phyloP scores from a whole-genome alignment of 2,113 vertebrate species.

The Gobiocypris rarus region DNA sequence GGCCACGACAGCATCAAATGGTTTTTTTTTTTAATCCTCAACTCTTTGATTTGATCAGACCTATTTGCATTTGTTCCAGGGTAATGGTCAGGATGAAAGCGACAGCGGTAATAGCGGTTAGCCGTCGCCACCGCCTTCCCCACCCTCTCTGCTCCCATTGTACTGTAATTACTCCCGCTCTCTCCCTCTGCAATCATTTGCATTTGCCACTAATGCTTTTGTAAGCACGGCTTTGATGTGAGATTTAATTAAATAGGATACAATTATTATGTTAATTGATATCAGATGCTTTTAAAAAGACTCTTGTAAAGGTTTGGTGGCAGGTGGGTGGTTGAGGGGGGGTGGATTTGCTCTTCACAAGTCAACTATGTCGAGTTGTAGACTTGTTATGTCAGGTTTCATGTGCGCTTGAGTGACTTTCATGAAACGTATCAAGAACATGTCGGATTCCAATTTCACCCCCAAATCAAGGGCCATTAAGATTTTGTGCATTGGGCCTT shows the following conservation, averaged over 20 bases:
- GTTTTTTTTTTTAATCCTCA: neutral
- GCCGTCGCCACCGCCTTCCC: neutral
- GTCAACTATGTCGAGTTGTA: neutral
- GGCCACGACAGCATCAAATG: slow-evolving; percentile 2
- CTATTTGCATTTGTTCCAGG: slow-evolving; percentile 61
- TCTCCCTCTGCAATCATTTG: slow-evolving; percentile 60
- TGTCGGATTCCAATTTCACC: neutral
- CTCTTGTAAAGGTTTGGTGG: slow-evolving; percentile 20
- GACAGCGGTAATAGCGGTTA: slow-evolving; percentile 45
- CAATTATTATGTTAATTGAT: slow-evolving; percentile 62
- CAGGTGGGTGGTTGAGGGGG: neutral
- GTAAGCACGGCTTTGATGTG: slow-evolving; percentile 63
- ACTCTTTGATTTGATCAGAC: slow-evolving; percentile 57
- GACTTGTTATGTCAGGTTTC: neutral
- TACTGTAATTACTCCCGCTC: slow-evolving; percentile 61
- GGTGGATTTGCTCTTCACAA: neutral
- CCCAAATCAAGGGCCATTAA: neutral
- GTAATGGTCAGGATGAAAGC: slow-evolving; percentile 64
- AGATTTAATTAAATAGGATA: slow-evolving; percentile 64
- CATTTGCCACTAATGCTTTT: slow-evolving; percentile 67
- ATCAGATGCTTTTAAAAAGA: slow-evolving; percentile 59
- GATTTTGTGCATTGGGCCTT: neutral
- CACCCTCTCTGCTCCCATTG: slow-evolving; percentile 27
- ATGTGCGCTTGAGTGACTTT: neutral
- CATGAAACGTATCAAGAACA: neutral